Evolutionary conservation across 2,797 vertebrate species (phyloP).

Genomic region (Melanotaenia trifasciata): DNA sequence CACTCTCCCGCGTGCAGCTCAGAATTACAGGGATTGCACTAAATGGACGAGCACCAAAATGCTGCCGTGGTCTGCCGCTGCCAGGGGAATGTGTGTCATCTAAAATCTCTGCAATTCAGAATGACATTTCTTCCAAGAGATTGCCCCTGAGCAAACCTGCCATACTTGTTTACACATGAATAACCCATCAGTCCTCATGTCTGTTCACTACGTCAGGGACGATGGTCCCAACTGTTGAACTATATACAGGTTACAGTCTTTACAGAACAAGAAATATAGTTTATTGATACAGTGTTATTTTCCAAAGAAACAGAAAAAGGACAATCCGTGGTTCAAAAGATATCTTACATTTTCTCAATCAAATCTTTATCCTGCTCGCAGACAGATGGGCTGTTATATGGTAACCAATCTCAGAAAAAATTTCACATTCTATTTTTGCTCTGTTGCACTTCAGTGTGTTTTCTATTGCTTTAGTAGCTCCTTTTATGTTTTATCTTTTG

Average conservation of each 20-base stretch:
- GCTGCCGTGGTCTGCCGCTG: slow-evolving; percentile 50
- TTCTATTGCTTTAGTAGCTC: slow-evolving; percentile 13
- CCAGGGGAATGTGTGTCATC: slow-evolving; percentile 66
- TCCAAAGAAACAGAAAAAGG: slow-evolving; percentile 8
- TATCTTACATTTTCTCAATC: background rate
- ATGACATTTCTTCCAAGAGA: slow-evolving; percentile 74
- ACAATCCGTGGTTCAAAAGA: background rate
- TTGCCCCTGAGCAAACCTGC: slow-evolving; percentile 64
- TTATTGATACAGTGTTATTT: slow-evolving; percentile 22
- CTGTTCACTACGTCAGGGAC: slow-evolving; percentile 29
- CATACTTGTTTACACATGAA: slow-evolving; percentile 75
- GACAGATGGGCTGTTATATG: background rate
- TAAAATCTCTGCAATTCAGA: slow-evolving; percentile 49
- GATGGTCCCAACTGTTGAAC: slow-evolving; percentile 59
- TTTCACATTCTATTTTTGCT: background rate
- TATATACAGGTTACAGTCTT: slow-evolving; percentile 33
- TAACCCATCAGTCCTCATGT: slow-evolving; percentile 65
- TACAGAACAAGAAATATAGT: background rate
- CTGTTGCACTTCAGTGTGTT: background rate
- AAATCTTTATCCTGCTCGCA: background rate
- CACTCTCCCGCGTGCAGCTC: slow-evolving; percentile 24
- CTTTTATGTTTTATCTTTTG: slow-evolving; percentile 3
- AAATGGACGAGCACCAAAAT: slow-evolving; percentile 50
- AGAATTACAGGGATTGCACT: slow-evolving; percentile 41
- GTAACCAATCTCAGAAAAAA: background rate